Conservation (phyloP, 2,797 vertebrate species). For the Nannoperca australis region DNA sequence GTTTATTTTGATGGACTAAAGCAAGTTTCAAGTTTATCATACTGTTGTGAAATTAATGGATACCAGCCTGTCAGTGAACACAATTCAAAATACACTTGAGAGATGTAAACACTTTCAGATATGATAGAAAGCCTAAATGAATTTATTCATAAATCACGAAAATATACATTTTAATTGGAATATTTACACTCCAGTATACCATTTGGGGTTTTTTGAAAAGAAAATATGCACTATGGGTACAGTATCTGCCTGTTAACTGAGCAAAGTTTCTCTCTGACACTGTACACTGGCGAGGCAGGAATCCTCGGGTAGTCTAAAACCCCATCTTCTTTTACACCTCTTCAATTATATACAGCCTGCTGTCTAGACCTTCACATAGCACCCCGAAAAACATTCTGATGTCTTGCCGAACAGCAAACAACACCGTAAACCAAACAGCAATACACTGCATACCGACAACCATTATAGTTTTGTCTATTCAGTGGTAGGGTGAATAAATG, state of each 20-base stretch:
- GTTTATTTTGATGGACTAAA: slow-evolving; percentile 17
- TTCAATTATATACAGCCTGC: slow-evolving; percentile 84
- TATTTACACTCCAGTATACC: background rate
- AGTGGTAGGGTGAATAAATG: background rate
- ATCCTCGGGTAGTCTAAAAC: slow-evolving; percentile 68
- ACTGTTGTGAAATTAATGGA: background rate
- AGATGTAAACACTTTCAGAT: background rate
- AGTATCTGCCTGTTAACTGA: slow-evolving; percentile 18
- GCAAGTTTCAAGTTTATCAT: slow-evolving; percentile 8
- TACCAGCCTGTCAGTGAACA: background rate
- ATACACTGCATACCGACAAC: background rate
- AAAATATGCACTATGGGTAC: slow-evolving; percentile 14
- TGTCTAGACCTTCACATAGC: slow-evolving; percentile 81
- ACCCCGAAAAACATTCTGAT: slow-evolving; percentile 55
- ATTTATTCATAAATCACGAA: background rate
- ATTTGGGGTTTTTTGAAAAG: slow-evolving; percentile 10
- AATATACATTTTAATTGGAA: background rate
- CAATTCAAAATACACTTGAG: background rate
- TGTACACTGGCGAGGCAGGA: slow-evolving; percentile 60
- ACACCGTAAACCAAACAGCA: background rate
- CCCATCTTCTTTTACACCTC: slow-evolving; percentile 86
- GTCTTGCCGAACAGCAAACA: slow-evolving; percentile 26
- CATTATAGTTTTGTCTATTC: background rate
- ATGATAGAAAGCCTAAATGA: background rate
- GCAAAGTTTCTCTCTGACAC: slow-evolving; percentile 52